phyloP scores from a whole-genome alignment of 2,888 invertebrate genomes.

The Ptilodon capucinus region DNA sequence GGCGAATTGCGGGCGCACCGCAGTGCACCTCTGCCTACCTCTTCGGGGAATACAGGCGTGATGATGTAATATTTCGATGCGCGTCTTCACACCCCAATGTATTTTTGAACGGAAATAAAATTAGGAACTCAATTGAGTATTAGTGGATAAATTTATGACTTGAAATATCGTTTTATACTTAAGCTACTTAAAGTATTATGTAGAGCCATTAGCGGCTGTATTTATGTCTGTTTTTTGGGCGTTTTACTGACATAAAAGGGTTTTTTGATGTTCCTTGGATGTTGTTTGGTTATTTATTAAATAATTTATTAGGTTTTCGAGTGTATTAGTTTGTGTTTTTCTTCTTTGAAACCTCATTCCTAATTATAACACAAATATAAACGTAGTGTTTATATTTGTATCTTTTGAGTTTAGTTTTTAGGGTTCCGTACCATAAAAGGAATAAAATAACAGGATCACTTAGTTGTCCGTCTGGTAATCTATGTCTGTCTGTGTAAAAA shows the following conservation, averaged over 20 bases:
- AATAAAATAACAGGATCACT: too few species aligned
- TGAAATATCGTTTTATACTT: slow-evolving; percentile 41
- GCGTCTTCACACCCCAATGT: too few species aligned
- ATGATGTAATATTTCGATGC: too few species aligned
- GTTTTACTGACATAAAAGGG: slow-evolving; percentile 40
- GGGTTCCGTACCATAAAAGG: too few species aligned
- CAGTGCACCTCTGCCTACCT: too few species aligned
- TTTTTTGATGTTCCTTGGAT: slow-evolving; percentile 41
- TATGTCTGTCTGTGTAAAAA: too few species aligned
- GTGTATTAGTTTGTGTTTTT: slow-evolving; percentile 9
- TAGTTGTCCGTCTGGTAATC: too few species aligned
- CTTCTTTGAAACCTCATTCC: slow-evolving; percentile 17
- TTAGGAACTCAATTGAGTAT: neutral
- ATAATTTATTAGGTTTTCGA: slow-evolving; percentile 22
- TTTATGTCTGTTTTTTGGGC: slow-evolving; percentile 41
- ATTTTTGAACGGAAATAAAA: neutral
- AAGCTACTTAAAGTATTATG: slow-evolving; percentile 49
- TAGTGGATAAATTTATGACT: slow-evolving; percentile 38
- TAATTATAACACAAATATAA: too few species aligned
- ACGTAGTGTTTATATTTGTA: slow-evolving; percentile 18
- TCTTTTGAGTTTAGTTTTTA: slow-evolving; percentile 24
- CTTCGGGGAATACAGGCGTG: too few species aligned
- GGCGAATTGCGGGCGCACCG: too few species aligned
- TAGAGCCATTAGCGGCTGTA: slow-evolving; percentile 41
- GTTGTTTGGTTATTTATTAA: slow-evolving; percentile 33